Percentiles rank a stretch among this genome's conserved stretches.
Evolutionary conservation across 2,797 vertebrate species (phyloP).

Genomic region (Mareca strepera): DNA sequence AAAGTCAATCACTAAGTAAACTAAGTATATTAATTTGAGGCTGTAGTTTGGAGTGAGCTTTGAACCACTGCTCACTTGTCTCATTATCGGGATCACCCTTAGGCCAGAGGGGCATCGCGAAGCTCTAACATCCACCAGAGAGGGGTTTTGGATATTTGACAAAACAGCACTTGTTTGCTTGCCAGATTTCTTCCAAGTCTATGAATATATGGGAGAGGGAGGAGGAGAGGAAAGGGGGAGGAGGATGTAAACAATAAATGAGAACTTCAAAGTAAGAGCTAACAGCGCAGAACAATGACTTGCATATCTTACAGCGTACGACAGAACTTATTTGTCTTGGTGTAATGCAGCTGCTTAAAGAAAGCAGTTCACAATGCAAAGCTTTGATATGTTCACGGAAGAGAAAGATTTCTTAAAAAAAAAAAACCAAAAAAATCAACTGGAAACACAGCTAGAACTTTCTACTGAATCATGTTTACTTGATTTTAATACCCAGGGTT

Average conservation of each 20-base stretch:
- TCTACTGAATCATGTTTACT: not conserved
- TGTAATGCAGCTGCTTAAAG: slow-evolving; percentile 54
- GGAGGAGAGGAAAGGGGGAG: slow-evolving; percentile 49
- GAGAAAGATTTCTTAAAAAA: slow-evolving; percentile 1
- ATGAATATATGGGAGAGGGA: slow-evolving; percentile 41
- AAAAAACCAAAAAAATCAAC: not conserved
- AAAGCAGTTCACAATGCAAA: slow-evolving; percentile 25
- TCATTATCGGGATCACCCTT: slow-evolving; percentile 36
- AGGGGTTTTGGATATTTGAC: not conserved
- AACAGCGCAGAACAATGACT: slow-evolving; percentile 57
- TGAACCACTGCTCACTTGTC: slow-evolving; percentile 15
- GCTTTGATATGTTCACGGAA: slow-evolving; percentile 46
- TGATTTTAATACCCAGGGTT: not conserved
- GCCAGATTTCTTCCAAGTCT: slow-evolving; percentile 38
- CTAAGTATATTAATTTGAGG: slow-evolving; percentile 6
- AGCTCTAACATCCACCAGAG: not conserved
- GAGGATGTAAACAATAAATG: slow-evolving; percentile 71
- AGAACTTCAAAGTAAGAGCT: slow-evolving; percentile 56
- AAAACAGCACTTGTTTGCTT: slow-evolving; percentile 29
- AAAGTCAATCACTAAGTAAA: not conserved
- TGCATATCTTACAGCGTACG: slow-evolving; percentile 17
- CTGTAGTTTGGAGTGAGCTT: not conserved
- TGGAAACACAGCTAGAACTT: not conserved
- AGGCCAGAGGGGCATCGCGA: slow-evolving; percentile 42
- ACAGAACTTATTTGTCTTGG: slow-evolving; percentile 50